Conservation (phyloP, 1,140 invertebrate species). For the Helicorthomorpha holstii region DNA sequence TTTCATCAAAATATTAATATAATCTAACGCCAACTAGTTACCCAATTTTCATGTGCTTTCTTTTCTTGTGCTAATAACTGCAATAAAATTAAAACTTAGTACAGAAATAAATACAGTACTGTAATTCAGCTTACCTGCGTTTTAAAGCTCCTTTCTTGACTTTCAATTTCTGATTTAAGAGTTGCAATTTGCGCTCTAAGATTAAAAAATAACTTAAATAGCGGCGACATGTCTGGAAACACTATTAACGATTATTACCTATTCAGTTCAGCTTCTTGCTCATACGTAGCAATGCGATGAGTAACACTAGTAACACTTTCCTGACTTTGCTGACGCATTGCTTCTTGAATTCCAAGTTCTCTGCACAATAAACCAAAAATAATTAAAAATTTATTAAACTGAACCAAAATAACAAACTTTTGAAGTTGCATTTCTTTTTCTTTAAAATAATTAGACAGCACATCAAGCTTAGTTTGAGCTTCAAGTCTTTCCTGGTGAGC, state of each 20-base stretch:
- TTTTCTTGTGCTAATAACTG: neutral
- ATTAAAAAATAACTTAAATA: neutral
- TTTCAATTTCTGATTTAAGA: neutral
- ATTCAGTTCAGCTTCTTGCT: constrained; percentile 3
- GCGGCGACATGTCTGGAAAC: neutral
- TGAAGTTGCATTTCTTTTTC: constrained; percentile 68
- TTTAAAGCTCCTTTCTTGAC: neutral
- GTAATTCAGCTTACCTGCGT: neutral
- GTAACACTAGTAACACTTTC: constrained; percentile 22
- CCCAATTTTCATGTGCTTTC: constrained; percentile 2
- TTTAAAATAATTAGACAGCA: constrained; percentile 70
- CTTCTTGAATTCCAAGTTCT: constrained; percentile 59
- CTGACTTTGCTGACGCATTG: constrained; percentile 61
- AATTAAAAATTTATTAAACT: constrained; percentile 1
- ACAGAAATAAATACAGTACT: neutral
- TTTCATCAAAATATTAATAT: neutral
- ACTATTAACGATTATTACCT: constrained; percentile 1
- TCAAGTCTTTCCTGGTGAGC: constrained; percentile 48
- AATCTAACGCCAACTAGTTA: neutral
- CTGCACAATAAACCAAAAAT: constrained; percentile 22
- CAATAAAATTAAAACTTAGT: neutral
- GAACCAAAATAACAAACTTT: constrained; percentile 33
- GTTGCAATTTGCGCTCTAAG: neutral
- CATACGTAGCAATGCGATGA: constrained; percentile 1
- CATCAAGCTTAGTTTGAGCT: constrained; percentile 60